Evolutionary conservation across 1,140 invertebrate genomes (phyloP), one percentile per base, ranked within the genome.

Genomic region (Aradophagus sp.): DNA sequence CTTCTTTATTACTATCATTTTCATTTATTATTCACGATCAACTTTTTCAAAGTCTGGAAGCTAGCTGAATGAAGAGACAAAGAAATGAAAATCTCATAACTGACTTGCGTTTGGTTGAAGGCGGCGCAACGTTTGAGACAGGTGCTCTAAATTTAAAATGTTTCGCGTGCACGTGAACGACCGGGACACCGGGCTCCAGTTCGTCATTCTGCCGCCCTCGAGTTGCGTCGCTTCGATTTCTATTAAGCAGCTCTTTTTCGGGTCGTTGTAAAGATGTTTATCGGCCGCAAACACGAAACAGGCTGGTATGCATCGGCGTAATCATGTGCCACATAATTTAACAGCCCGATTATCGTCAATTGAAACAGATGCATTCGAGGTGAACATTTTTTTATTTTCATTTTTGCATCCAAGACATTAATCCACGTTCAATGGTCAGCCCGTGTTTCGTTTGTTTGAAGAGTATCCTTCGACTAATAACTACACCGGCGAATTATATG

Each of bases 191-290:
- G 61, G 69, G 61, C 61, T 36, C 26, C 39, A 31, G 34, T 55
- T 65, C 61, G 48, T 71, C 59, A 61, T 61, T 71, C 53, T 39
- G 44, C 58, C 67, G 68, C 68, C 61, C 61, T 71, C 59, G 31
- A 65, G 65, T 47, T 52, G 29, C 68, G 41, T 71, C 67, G 58
- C 35, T 70, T 63, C 68, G 48, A 63, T 65, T 71, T 71, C 61
- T 71, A 71, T 71, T 65, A 71, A 59, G 68, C 55, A 47, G 41
- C 68, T 65, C 26, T 71, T 71, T 65, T 71, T 71, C 48, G 55
- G 55, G 23, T 59, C 67, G 67, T 58, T 52, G 44, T 48, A 32
- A 63, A 63, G 59, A 63, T 71, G 35, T 52, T 63, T 71, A 71
- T 71, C 67, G 16, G 27, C 15, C 13, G 23, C 35, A 47, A 63